phyloP scores from a whole-genome alignment of 2,888 invertebrate genomes.

The Torymus texanus region DNA sequence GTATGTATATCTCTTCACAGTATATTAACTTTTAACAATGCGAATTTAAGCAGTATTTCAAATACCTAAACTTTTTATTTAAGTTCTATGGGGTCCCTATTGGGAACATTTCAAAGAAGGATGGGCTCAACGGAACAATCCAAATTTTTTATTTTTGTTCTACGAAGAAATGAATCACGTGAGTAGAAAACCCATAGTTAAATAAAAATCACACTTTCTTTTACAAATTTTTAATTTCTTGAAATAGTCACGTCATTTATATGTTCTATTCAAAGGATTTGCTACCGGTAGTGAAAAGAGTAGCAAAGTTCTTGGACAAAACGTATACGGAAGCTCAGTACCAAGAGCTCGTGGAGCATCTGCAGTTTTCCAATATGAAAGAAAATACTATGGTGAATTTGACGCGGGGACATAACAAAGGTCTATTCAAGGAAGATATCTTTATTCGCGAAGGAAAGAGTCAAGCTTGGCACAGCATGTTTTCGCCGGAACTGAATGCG shows the following conservation, averaged over 20 bases:
- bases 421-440: constrained; percentile 79
- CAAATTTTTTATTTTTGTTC: constrained; percentile 84
- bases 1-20: neutral
- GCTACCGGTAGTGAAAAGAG: constrained; percentile 74
- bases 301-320: constrained; percentile 81
- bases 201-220: no score
- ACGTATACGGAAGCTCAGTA: constrained; percentile 79
- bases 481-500: constrained; percentile 81
- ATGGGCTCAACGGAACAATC: constrained; percentile 80
- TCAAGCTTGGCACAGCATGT: constrained; percentile 84
- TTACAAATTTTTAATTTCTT: no score
- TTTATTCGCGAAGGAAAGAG: constrained; percentile 83
- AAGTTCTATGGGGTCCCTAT: constrained; percentile 80
- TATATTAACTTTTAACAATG: neutral
- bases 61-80: constrained; percentile 13
- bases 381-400: constrained; percentile 89
- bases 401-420: constrained; percentile 79
- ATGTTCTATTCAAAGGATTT: no score
- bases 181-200: constrained; percentile 39
- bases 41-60: neutral
- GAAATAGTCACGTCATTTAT: no score
- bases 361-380: constrained; percentile 88
- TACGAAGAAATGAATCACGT: constrained; percentile 87
- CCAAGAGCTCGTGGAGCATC: constrained; percentile 81
- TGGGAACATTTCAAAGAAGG: constrained; percentile 86